These are phyloP conservation scores for Diachrysia chrysitis DNA, from an alignment of 2,888 invertebrate genomes.

Conservation along the genomic window DNA sequence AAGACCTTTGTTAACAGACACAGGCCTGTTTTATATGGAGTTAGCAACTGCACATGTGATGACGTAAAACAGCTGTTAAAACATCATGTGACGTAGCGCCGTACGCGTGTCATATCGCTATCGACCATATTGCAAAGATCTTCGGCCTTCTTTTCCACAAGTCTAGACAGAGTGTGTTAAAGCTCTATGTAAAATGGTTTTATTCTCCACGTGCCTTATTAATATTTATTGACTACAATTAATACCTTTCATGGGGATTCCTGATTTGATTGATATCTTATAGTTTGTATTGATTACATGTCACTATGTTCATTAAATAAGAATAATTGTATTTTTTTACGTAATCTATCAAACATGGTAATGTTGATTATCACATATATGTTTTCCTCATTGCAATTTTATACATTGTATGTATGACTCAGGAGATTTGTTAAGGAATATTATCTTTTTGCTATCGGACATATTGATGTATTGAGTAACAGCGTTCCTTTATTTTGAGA, in stretches of 20 bases:
- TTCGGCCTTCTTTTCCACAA: neutral
- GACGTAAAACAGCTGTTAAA: conserved; percentile 45
- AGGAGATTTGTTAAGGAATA: neutral
- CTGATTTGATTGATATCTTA: conserved; percentile 22
- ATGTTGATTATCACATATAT: neutral
- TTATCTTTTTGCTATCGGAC: neutral
- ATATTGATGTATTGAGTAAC: conserved; percentile 7
- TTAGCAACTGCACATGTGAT: conserved; percentile 31
- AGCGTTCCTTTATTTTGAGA: neutral
- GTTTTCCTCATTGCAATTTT: neutral
- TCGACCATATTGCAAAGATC: conserved; percentile 22
- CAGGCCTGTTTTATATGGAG: conserved; percentile 24
- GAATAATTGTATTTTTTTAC: no score
- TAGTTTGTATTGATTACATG: conserved; percentile 16
- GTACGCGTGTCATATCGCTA: conserved; percentile 18
- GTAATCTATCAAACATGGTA: neutral
- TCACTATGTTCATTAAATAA: neutral
- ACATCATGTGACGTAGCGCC: conserved; percentile 43
- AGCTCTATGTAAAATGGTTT: conserved; percentile 21
- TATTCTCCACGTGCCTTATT: conserved; percentile 21
- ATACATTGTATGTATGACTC: neutral
- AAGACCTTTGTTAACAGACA: neutral
- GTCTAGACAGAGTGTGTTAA: neutral
- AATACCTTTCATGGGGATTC: conserved; percentile 12
- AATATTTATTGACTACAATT: conserved; percentile 15